Evolutionary conservation across 2,888 invertebrate species (phyloP), one percentile per base, ranked within the genome.

Genomic region (Abrostola triplasia): DNA sequence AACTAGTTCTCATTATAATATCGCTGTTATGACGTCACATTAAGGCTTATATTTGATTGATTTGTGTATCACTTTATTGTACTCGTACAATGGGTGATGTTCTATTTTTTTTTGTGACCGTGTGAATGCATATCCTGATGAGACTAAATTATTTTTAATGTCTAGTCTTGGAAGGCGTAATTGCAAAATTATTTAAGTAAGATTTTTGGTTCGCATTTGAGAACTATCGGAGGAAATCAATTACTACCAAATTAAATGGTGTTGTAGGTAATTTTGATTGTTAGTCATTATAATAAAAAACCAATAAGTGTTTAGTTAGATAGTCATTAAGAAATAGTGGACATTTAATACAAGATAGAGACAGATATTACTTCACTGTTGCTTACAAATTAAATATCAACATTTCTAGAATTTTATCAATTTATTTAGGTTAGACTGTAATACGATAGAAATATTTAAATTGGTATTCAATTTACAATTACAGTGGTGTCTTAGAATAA

Each of bases 11-110:
- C 79, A 84, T 79, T 79, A 76, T 67, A 83, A 83, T 83, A 79
- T 83, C 73, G 64, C 60, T 75, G 67, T 64, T 87, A 82, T 82
- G 61, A 70, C 83, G 77, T 81, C 67, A 79, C 0, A 0, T 60
- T 85, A 86, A 81, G 80, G 83, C 73, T 62, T 75, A 76, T 76
- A 80, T 81, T 87, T 64, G 75, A 67, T 67, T 77, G 67, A 63
- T 64, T 70, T 42, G 5, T 24, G 44, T 11, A 59, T 63, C 64
- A 72, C 68, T 68, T 58, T 67, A 69, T 75, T 66, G 61, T 66
- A 57, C 54, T 68, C 47, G 54, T 60, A 68, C 73, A 82, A 64
- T 76, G 56, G 61, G 40, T 41, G 47, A 60, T 65, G 57, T 66
- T 65, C 58, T 5, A 64, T 68, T 67, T 71, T 74, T 65, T 71